Evolutionary conservation across 2,113 vertebrate genomes (phyloP).

Genomic region (Potamarius usumacintae): DNA sequence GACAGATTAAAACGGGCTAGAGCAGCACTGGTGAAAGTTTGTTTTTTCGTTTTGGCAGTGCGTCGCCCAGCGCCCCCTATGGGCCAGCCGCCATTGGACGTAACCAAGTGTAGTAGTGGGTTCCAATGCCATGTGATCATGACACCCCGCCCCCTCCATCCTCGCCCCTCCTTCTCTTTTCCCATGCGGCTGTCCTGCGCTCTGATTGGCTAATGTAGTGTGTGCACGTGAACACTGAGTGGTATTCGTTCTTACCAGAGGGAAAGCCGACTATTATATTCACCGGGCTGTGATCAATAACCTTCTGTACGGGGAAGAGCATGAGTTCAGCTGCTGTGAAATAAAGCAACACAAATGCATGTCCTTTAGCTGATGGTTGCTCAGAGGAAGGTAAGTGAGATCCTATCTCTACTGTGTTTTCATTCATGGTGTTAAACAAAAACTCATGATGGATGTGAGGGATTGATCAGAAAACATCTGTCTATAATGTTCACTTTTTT

Average conservation of each 20-base stretch:
- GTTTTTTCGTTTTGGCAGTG: no score
- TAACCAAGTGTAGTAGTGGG: no score
- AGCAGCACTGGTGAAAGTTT: no score
- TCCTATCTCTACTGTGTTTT: background rate
- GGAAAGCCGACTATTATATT: conserved; percentile 7
- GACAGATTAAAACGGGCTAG: no score
- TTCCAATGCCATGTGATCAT: no score
- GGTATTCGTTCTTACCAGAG: conserved; percentile 25
- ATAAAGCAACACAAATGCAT: background rate
- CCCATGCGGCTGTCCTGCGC: conserved; percentile 34
- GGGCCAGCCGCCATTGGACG: no score
- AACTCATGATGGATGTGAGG: background rate
- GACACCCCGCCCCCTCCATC: background rate
- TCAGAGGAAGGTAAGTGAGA: background rate
- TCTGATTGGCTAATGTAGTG: conserved; percentile 63
- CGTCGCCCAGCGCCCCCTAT: no score
- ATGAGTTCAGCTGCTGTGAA: background rate
- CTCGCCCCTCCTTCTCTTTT: background rate
- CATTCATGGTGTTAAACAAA: background rate
- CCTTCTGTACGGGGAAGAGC: background rate
- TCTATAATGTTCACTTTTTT: background rate
- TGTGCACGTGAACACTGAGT: conserved; percentile 64
- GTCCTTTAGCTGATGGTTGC: background rate
- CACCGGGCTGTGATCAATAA: background rate
- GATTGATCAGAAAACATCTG: background rate